A percentile compares a stretch with the other conserved stretches of the same genome.
phyloP scores from a whole-genome alignment of 2,113 vertebrate species.

The Ramphastos sulfuratus region DNA sequence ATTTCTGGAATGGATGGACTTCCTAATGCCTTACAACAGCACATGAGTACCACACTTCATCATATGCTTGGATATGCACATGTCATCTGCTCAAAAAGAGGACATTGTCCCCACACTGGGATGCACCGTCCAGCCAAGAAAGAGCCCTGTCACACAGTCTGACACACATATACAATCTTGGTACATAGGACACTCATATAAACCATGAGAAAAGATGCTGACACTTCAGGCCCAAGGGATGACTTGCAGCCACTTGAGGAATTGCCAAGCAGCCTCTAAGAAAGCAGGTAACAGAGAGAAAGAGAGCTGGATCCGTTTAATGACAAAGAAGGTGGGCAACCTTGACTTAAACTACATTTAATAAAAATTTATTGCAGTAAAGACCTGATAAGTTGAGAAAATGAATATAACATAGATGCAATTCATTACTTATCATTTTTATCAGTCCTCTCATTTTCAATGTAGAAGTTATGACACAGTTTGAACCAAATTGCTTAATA shows the following conservation, averaged over 20 bases:
- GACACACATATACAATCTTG: neutral
- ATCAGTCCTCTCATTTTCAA: slow-evolving; percentile 35
- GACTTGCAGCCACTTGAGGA: neutral
- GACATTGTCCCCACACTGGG: too few relatives aligned
- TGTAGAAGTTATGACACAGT: neutral
- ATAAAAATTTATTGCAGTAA: neutral
- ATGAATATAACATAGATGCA: neutral
- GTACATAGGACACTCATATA: fast-evolving
- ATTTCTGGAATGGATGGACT: neutral
- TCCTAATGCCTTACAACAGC: neutral
- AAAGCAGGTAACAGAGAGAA: neutral
- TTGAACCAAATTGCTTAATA: slow-evolving; percentile 32
- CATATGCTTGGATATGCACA: neutral
- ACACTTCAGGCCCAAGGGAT: neutral
- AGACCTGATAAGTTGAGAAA: neutral
- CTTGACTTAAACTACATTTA: slow-evolving; percentile 1
- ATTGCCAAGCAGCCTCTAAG: neutral
- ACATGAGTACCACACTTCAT: neutral
- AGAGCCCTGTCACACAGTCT: neutral
- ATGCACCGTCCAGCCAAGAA: neutral
- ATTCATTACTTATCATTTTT: slow-evolving; percentile 52
- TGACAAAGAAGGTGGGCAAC: neutral
- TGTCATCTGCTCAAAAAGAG: neutral
- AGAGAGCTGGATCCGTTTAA: neutral
- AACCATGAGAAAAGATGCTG: neutral